Evolutionary conservation across 2,888 invertebrate species (phyloP).

Genomic region (Stenchaetothrips biformis): DNA sequence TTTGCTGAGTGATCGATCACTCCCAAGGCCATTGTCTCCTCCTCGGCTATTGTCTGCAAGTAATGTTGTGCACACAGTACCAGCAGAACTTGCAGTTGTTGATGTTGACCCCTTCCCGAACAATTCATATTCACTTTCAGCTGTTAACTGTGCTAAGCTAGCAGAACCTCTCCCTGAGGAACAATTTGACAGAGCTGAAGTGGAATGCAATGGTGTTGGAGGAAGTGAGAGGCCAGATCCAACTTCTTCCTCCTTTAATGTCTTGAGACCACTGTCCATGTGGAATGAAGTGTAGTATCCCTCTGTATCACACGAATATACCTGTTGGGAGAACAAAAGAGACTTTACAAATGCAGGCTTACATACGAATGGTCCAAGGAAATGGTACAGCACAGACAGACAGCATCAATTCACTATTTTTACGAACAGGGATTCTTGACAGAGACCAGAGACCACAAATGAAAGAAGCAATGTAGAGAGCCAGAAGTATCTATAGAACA

Average conservation of each 20-base stretch:
- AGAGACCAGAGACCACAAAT: not conserved
- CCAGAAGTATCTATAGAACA: no score
- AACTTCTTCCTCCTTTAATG: conserved; percentile 68
- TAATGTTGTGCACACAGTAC: conserved; percentile 80
- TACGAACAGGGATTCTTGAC: not conserved
- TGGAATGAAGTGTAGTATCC: conserved; percentile 98
- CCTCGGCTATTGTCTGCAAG: conserved; percentile 58
- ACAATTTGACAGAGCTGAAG: conserved; percentile 64
- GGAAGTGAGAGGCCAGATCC: conserved; percentile 32
- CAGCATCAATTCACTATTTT: not conserved
- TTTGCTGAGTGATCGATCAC: not conserved
- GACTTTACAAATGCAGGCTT: no score
- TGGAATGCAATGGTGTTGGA: conserved; percentile 63
- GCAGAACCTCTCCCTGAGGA: conserved; percentile 46
- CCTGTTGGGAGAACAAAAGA: not conserved
- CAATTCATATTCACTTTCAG: conserved; percentile 84
- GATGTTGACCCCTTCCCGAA: conserved; percentile 83
- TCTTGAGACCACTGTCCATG: conserved; percentile 88
- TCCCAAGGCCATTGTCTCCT: conserved; percentile 7
- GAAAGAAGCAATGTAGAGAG: not conserved
- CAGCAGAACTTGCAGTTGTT: conserved; percentile 85
- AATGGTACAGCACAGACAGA: not conserved
- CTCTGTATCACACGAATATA: conserved; percentile 87
- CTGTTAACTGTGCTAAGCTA: conserved; percentile 47
- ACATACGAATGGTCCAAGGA: not conserved